Evolutionary conservation across 2,888 invertebrate genomes (phyloP).

Genomic region (Rhagonycha lutea): DNA sequence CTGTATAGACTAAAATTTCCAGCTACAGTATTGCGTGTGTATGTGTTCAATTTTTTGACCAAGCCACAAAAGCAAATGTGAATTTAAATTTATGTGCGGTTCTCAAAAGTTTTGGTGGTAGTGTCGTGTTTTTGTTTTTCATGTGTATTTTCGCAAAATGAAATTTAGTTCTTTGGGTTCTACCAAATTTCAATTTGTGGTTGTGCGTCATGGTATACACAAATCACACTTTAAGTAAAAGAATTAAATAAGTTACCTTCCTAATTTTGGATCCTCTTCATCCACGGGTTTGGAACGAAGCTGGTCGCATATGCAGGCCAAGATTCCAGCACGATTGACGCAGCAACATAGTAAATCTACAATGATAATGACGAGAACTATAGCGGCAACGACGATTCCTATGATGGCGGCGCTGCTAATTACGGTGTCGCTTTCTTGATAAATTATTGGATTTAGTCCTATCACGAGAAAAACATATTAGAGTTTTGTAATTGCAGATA

Average conservation of each 20-base stretch:
- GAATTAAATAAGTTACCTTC: constrained; percentile 64
- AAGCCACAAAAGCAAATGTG: constrained; percentile 20
- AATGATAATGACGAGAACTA: constrained; percentile 78
- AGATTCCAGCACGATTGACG: constrained; percentile 67
- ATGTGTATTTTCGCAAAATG: not conserved
- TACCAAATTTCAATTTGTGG: not conserved
- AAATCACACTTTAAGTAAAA: not conserved
- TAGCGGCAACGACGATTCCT: constrained; percentile 81
- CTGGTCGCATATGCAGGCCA: constrained; percentile 69
- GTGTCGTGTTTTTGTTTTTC: not conserved
- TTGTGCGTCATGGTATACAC: not conserved
- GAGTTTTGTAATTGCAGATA: not conserved
- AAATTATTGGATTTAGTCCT: constrained; percentile 43
- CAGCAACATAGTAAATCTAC: constrained; percentile 83
- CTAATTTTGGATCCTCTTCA: constrained; percentile 81
- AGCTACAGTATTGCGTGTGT: constrained; percentile 39
- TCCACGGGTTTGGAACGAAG: constrained; percentile 69
- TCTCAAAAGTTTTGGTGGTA: not conserved
- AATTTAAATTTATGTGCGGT: not conserved
- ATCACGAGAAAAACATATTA: constrained; percentile 23
- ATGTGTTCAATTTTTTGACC: constrained; percentile 5
- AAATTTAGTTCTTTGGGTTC: not conserved
- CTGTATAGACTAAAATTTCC: constrained; percentile 82
- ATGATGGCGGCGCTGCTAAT: constrained; percentile 79
- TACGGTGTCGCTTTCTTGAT: constrained; percentile 55